phyloP scores from a whole-genome alignment of 2,888 invertebrate species.

The Synanthedon myopaeformis region DNA sequence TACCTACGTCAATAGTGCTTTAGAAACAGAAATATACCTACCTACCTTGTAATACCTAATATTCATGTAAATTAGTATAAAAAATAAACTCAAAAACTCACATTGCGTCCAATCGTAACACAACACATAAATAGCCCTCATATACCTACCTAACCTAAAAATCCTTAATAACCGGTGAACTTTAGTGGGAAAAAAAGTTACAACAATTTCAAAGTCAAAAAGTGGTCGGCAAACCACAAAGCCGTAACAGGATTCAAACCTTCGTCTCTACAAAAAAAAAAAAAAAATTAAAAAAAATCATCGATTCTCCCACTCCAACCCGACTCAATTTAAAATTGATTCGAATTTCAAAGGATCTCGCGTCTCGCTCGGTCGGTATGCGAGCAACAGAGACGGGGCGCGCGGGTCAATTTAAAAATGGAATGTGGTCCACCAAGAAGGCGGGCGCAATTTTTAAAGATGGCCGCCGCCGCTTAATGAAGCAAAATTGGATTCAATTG shows the following conservation, averaged over 20 bases:
- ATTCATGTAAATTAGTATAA: too few relatives aligned
- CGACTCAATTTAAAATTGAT: slow-evolving; percentile 24
- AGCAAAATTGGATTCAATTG: slow-evolving; percentile 25
- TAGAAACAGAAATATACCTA: too few relatives aligned
- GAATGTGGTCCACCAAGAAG: slow-evolving; percentile 22
- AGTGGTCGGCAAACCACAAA: slow-evolving; percentile 8
- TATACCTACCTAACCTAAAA: too few relatives aligned
- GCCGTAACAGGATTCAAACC: slow-evolving; percentile 6
- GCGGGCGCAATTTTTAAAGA: slow-evolving; percentile 16
- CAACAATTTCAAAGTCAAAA: neutral
- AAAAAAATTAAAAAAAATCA: slow-evolving; percentile 12
- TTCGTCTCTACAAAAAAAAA: slow-evolving; percentile 7
- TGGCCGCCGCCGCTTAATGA: slow-evolving; percentile 15
- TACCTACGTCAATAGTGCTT: too few relatives aligned
- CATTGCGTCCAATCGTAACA: too few relatives aligned
- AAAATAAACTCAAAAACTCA: too few relatives aligned
- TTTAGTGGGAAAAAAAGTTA: too few relatives aligned
- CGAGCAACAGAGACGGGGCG: neutral
- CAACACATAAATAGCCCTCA: too few relatives aligned
- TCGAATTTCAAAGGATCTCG: slow-evolving; percentile 25
- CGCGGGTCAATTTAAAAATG: slow-evolving; percentile 19
- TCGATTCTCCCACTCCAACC: slow-evolving; percentile 15
- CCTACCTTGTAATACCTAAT: too few relatives aligned
- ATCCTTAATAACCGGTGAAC: too few relatives aligned
- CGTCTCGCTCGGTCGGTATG: slow-evolving; percentile 5